Evolutionary conservation across 2,113 vertebrate species (phyloP), one percentile per base, ranked within the genome.

Genomic region (Pelobates fuscus): DNA sequence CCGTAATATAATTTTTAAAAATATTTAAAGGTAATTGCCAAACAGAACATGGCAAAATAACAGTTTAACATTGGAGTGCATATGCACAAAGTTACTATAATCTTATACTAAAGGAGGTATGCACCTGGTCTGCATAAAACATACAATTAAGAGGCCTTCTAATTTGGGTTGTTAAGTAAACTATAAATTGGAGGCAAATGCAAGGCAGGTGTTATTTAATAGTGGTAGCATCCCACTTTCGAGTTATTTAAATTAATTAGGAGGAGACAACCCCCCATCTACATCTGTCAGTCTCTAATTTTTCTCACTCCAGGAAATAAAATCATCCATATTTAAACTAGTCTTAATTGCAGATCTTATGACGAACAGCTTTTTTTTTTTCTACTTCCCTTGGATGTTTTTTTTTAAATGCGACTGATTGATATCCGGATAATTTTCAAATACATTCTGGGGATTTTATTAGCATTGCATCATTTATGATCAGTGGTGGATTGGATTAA

Each of bases 191-290:
- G 15, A 52, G 29, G 27, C 21, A 63, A 57, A 65, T 74, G 30
- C 61, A 63, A 46, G 37, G 71, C 71, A 74, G 61, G 71, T 74
- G 71, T 25, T 60, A 26, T 27, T 60, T 37, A 74, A 74, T 74
- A 37, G 54, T 27, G n/a, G 71, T 10, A 46, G 27, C 61, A 25
- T 41, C 46, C 52, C 46, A 73, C 60, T 55, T 57, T 30, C 71
- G 27, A 23, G n/a, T 41, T 74, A 57, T 66, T 57, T 32, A 23
- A 27, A 55, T 65, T 27, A 74, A 74, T 74, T 74, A 74, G 61
- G 46, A 54, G 27, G 8, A 12, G 27, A 63, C 61, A 54, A 58
- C 21, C 54, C 44, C 70, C 21, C 18, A 71, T 25, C 23, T 25
- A 46, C 70, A 72, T 63, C 70, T 72, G 70, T 72, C 70, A 64